These are phyloP conservation scores for Paraescarpia echinospica DNA, from an alignment of 1,140 invertebrate species.

Conservation along the genomic window DNA sequence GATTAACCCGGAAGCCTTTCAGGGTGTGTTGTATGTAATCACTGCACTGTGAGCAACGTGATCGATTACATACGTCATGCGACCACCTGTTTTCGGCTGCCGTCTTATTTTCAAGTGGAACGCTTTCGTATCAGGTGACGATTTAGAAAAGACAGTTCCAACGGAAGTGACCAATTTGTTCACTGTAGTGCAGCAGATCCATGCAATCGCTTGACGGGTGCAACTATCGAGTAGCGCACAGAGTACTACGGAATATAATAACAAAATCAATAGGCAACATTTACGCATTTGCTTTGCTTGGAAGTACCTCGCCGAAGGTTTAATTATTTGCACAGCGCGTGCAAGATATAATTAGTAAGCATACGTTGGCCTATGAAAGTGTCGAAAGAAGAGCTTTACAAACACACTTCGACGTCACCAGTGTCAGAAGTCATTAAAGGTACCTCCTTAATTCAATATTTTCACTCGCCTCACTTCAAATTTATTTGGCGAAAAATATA, in stretches of 20 bases:
- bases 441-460: too few species aligned
- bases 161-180: neutral
- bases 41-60: neutral
- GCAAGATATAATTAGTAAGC: neutral
- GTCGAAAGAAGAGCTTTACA: neutral
- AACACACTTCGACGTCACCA: neutral
- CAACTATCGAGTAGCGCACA: too few species aligned
- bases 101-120: neutral
- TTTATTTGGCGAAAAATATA: too few species aligned
- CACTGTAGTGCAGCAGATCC: too few species aligned
- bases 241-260: too few species aligned
- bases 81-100: neutral
- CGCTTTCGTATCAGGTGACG: neutral
- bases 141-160: neutral
- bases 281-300: too few species aligned
- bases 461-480: too few species aligned
- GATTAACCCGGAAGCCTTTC: neutral
- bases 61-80: neutral
- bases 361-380: neutral
- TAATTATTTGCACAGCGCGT: too few species aligned
- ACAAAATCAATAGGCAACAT: too few species aligned
- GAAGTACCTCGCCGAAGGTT: too few species aligned
- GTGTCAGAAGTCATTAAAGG: neutral
- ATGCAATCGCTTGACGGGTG: too few species aligned
- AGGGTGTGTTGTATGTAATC: neutral